Base-by-base conservation (phyloP, 2,888 invertebrate genomes). In the Cheilosia grossa region DNA sequence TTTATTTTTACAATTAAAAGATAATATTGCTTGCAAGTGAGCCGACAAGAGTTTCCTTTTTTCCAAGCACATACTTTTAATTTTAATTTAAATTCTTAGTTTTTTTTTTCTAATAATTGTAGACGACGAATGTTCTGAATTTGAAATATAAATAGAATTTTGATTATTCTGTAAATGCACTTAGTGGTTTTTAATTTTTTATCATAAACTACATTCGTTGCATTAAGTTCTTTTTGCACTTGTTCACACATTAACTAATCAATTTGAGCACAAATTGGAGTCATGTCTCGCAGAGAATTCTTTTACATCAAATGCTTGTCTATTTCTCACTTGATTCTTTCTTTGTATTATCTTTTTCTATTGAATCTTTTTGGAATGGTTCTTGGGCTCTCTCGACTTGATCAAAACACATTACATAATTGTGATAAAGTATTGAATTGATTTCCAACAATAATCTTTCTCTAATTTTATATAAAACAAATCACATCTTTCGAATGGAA, bases 1-100 rank as follows among this genome's bases (percentile, higher is more conserved):
- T 54, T 69, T 80, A 70, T 61, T 66, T 83, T 24, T 64, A 80
- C 21, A 44, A 54, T 42, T 78, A 54, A 67, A 49, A 47, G 1
- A 24, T 53, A 27, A 19, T 15, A 42, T 15, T 59, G 40, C 59
- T 42, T 56, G 30, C 49, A 21, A 70, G 10, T 63, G 15, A 30
- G 58, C 58, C n/a, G n/a, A 21, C 10, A 44, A 15, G 5, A n/a
- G 42, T 37, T 40, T 1, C 37, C 30, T 49, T 59, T 58, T 30
- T 59, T 10, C 66, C 63, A 40, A 61, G 30, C 21, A 33, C 33
- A 1, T 1, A 37, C 10, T 37, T 37, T 37, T 4, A 47, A 7
- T 17, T 37, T 19, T 9, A 9, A 2, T 7, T 27, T 27, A 6
- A 6, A 6, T 27, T 21, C 21, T 27, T 27, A 2, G 6, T 7